These are phyloP conservation scores for Bambusicola thoracicus DNA, from an alignment of 2,113 vertebrate genomes.

Conservation along the genomic window DNA sequence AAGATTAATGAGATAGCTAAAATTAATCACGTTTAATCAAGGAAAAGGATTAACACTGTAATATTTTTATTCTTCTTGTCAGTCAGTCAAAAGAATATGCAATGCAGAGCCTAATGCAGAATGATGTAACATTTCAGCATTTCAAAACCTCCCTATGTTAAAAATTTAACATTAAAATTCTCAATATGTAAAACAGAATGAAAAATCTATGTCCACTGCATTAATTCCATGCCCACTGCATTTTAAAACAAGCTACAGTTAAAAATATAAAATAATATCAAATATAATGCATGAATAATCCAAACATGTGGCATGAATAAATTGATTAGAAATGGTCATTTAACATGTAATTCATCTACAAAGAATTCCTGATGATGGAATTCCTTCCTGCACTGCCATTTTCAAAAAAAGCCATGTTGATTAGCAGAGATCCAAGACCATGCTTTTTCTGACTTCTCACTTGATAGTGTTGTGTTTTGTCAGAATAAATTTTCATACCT, in stretches of 20 bases:
- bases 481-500: neutral
- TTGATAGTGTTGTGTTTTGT: slow-evolving; percentile 19
- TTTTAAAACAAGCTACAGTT: neutral
- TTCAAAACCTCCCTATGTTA: neutral
- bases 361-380: neutral
- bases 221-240: neutral
- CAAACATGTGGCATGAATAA: neutral
- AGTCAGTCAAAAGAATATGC: neutral
- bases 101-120: neutral
- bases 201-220: neutral
- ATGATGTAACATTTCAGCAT: neutral
- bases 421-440: neutral
- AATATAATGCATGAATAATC: neutral
- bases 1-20: slow-evolving; percentile 34
- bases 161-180: neutral
- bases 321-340: neutral
- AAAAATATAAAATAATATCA: neutral
- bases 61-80: slow-evolving; percentile 19
- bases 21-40: slow-evolving; percentile 31
- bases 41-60: neutral
- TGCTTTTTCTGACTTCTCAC: neutral
- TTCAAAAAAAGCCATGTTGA: neutral
- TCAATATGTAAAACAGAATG: neutral
- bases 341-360: neutral
- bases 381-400: slow-evolving; percentile 1